A percentile compares a stretch with the other conserved stretches of the same genome.
Evolutionary conservation across 2,888 invertebrate genomes (phyloP).

Genomic region (Rosalia funebris): DNA sequence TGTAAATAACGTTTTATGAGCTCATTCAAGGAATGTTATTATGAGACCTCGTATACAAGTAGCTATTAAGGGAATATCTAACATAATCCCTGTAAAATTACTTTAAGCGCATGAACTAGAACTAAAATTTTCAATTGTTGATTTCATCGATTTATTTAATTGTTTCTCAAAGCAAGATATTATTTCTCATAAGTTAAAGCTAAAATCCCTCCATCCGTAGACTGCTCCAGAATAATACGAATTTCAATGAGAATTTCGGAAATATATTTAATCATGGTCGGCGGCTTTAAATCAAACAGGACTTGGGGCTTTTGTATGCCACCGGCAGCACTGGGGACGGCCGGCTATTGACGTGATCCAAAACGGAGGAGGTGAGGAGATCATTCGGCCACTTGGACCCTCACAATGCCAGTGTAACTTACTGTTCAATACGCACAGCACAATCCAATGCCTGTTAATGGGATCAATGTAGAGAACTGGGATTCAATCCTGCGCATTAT

Average conservation of each 20-base stretch:
- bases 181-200: too few relatives aligned
- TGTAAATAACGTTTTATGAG: too few relatives aligned
- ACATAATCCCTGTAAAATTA: too few relatives aligned
- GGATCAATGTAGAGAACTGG: conserved; percentile 58
- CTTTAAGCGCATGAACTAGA: too few relatives aligned
- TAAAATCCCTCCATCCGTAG: too few relatives aligned
- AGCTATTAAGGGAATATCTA: too few relatives aligned
- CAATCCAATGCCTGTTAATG: conserved; percentile 57
- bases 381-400: conserved; percentile 26
- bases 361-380: conserved; percentile 13
- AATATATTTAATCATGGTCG: conserved; percentile 17
- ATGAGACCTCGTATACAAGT: too few relatives aligned
- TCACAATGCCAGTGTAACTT: conserved; percentile 28
- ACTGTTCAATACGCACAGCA: conserved; percentile 51
- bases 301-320: conserved; percentile 14
- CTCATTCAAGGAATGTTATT: too few relatives aligned
- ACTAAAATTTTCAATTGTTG: too few relatives aligned
- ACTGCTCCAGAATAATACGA: conserved; percentile 8
- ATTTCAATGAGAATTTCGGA: conserved; percentile 8
- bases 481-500: conserved; percentile 59
- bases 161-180: too few relatives aligned
- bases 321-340: background rate
- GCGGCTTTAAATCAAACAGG: conserved; percentile 16
- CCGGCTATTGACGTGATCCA: background rate
- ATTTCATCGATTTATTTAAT: too few relatives aligned